Evolutionary conservation across 1,140 invertebrate species (phyloP), one percentile per base, ranked within the genome.

Genomic region (Monochamus saltuarius): DNA sequence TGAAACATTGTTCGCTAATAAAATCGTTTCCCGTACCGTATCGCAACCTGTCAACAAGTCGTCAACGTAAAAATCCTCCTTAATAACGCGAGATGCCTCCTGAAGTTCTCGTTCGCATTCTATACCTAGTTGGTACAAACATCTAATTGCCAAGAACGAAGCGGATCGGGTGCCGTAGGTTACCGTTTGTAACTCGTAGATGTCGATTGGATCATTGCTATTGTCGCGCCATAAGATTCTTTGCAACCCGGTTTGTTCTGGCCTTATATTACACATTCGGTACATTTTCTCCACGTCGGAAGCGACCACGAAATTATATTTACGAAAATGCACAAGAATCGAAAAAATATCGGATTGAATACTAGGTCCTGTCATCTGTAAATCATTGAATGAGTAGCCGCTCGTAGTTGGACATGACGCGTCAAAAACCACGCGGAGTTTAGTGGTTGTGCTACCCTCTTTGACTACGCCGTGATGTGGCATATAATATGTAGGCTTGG

Each of bases 231-330:
- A 78, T 0, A 79, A 29, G 22, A 79, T 76, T 58, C 62, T 60
- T 50, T 79, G 76, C 62, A 69, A 69, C 39, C 63, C 59, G 7
- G 55, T 35, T 39, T 77, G 69, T 36, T 73, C 62, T n/a, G 50
- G 14, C 11, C 61, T 39, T 2, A 79, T 62, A 9, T 50, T 45
- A 29, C 78, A 62, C 53, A 75, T 70, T 9, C 73, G 53, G 62
- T 74, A 77, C 74, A 78, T 78, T 64, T 80, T 78, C 13, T 63
- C 57, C 8, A 79, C 72, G 59, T 79, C 78, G 1, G 68, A 73
- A 9, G 65, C 70, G 16, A 75, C 52, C 1, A 72, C 75, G 43
- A 66, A 62, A 22, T 52, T 19, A 58, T 73, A 62, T 11, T 22
- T 60, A 37, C 73, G 36, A 62, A 77, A 77, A 42, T 62, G 46